Evolutionary conservation across 2,797 vertebrate species (phyloP), one percentile per base, ranked within the genome.

Genomic region (Remorina albescens): DNA sequence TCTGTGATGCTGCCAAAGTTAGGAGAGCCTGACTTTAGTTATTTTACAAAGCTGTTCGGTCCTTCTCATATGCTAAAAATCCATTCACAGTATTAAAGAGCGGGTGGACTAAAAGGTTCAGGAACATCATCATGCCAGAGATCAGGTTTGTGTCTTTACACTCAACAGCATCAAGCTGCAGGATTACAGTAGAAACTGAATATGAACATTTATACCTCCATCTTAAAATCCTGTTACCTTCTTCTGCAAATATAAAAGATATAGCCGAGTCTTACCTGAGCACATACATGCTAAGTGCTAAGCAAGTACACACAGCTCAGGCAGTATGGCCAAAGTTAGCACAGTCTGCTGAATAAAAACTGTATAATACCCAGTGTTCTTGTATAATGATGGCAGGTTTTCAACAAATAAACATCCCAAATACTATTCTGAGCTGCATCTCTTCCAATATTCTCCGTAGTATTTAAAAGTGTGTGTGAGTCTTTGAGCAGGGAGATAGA

Each of bases 401-500:
- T 64, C 41, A 56, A 41, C 18, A 18, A 26, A 60, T 80, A 76
- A 80, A 81, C 69, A 73, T 42, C 50, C 46, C 50, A 61, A 70
- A 76, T 67, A 74, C 74, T 59, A 34, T 79, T 76, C 65, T 39
- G 53, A 70, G 60, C 60, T 0, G 8, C n/a, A 8, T 39, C 26
- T 19, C 73, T 50, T 18, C 13, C 26, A 41, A 57, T 59, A 64
- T 57, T 42, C 28, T 76, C 51, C 23, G 61, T 37, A 63, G 41
- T 49, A 42, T 61, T 57, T 57, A 16, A 60, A 62, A 42, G 56
- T n/a, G n/a, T n/a, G n/a, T n/a, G n/a, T n/a, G 61, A 74, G 77
- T 62, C 58, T 51, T 67, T 66, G 60, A 75, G 61, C 30, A 41
- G 56, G 16, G 13, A 57, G 44, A 83, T 32, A 23, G 64, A 79